Conservation (phyloP, 2,113 vertebrate species). For the Struthidea cinerea region DNA sequence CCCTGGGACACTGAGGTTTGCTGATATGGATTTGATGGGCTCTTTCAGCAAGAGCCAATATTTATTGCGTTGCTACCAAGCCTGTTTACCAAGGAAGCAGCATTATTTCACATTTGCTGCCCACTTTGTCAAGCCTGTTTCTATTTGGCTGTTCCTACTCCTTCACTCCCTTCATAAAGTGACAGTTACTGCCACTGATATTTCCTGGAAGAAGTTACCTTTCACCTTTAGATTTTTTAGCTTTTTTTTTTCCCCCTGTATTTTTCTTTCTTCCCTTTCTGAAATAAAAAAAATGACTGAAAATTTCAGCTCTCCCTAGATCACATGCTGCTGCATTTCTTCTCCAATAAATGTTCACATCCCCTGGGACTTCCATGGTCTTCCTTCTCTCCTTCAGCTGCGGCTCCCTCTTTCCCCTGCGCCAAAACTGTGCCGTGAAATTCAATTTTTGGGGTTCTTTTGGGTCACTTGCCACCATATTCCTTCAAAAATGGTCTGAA, state of each 20-base stretch:
- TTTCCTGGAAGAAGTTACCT: background rate
- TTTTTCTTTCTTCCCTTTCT: background rate
- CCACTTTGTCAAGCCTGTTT: background rate
- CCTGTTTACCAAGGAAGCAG: background rate
- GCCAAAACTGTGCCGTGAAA: fast-evolving
- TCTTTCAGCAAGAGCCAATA: background rate
- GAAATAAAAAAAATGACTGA: background rate
- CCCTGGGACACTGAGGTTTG: background rate
- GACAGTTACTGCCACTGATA: background rate
- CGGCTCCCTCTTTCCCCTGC: fast-evolving
- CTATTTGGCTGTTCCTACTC: background rate
- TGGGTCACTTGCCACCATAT: background rate
- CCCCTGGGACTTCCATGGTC: background rate
- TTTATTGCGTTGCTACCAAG: background rate
- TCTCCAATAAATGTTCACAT: background rate
- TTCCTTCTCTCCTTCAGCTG: background rate
- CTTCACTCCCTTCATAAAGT: background rate
- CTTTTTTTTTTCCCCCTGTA: background rate
- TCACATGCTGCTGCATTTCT: background rate
- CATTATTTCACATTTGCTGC: conserved; percentile 32
- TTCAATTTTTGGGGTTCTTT: background rate
- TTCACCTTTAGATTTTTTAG: background rate
- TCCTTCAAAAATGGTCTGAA: background rate
- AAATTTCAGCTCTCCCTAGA: background rate
- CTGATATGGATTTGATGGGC: background rate